phyloP scores from a whole-genome alignment of 2,113 vertebrate genomes.

The Cheirogaleus medius region DNA sequence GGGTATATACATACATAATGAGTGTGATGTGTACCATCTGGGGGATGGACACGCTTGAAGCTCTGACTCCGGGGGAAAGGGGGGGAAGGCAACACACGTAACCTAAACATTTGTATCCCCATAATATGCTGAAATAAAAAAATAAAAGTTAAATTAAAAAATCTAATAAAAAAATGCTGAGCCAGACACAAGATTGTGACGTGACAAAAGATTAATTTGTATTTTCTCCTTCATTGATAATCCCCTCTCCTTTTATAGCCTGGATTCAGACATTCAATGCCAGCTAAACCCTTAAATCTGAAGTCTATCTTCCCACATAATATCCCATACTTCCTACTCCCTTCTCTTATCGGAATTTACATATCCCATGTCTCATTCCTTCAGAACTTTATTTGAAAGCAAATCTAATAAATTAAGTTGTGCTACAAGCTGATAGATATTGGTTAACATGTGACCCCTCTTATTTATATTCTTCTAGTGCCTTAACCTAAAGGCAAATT shows the following conservation, averaged over 20 bases:
- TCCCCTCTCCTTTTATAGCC: neutral
- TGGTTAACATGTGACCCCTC: neutral
- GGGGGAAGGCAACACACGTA: too few relatives aligned
- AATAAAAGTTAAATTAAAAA: too few relatives aligned
- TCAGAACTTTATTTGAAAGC: neutral
- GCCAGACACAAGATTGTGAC: neutral
- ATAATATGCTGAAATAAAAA: too few relatives aligned
- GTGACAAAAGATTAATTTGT: neutral
- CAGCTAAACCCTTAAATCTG: neutral
- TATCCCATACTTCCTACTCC: neutral
- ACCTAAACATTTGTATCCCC: too few relatives aligned
- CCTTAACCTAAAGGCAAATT: neutral
- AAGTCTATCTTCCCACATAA: neutral
- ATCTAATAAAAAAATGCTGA: neutral
- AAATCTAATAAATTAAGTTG: neutral
- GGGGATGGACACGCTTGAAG: too few relatives aligned
- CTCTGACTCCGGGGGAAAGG: too few relatives aligned
- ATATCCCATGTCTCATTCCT: neutral
- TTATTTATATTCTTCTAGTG: neutral
- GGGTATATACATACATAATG: too few relatives aligned
- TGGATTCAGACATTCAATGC: neutral
- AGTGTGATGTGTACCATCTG: too few relatives aligned
- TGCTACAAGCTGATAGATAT: neutral
- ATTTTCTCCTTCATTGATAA: neutral
- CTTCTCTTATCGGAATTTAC: neutral